Base-by-base conservation (phyloP, 2,888 invertebrate genomes). In the Zygothrica quintamaculata region DNA sequence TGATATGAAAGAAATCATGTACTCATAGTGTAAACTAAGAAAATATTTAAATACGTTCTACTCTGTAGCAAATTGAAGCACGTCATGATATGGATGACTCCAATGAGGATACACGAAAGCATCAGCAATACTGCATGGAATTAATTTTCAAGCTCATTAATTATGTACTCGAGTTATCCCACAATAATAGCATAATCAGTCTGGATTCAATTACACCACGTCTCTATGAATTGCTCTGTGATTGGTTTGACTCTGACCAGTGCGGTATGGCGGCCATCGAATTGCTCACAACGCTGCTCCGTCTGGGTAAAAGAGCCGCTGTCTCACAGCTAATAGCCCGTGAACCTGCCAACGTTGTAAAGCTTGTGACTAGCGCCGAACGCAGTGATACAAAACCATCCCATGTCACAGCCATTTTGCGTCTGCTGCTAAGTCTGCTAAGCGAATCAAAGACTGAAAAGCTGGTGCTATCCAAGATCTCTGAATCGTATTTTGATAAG, bases 401-500 rank as follows among this genome's bases (percentile, higher is more conserved):
- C 0, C 88, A 88, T 26, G 85, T 84, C 1, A 86, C 84, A 1
- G 88, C 88, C 8, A 81, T 89, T 2, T 62, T 90, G 0, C 88
- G 88, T 1, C 56, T 90, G 25, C 60, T 89, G 11, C 56, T 89
- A 4, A 74, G 81, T 0, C 68, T 90, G 11, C 64, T 91, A 39
- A 77, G 87, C 55, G 89, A 88, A 44, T 26, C 79, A 0, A 89
- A 89, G 64, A 90, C 90, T 0, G 88, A 91, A 33, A 89, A 89
- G 29, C 46, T 90, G 29, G 87, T 91, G 39, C 79, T 91, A 1
- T 86, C 90, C 2, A 88, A 89, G 50, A 87, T 91, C 8, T 87
- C 88, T 0, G 90, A 90, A 37, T 90, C 91, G 1, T 90, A 88
- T 53, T 90, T 90, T 47, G 90, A 90, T 61, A 91, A 90, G 73